Evolutionary conservation across 2,888 invertebrate genomes (phyloP).

Genomic region (Oasisia sp.): DNA sequence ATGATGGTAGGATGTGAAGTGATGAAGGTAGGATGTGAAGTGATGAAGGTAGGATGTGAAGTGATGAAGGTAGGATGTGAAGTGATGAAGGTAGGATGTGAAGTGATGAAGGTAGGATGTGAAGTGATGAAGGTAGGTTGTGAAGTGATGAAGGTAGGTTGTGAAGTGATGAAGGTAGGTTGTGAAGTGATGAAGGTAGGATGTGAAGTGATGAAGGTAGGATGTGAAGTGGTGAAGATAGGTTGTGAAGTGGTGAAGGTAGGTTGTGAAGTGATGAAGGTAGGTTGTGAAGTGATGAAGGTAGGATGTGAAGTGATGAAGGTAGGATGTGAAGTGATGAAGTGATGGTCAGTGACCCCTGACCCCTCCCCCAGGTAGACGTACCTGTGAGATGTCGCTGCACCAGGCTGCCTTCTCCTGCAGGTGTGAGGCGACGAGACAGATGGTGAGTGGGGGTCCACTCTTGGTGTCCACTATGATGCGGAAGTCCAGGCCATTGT

Average conservation of each 20-base stretch:
- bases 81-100: background rate
- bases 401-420: conserved; percentile 95
- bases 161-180: no score
- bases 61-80: background rate
- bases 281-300: no score
- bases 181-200: no score
- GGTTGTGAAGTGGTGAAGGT: no score
- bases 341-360: background rate
- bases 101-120: background rate
- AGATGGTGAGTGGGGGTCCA: conserved; percentile 75
- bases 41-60: background rate
- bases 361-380: conserved; percentile 25
- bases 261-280: no score
- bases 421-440: conserved; percentile 76
- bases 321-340: background rate
- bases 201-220: no score
- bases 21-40: background rate
- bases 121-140: background rate
- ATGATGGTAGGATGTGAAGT: background rate
- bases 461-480: conserved; percentile 77
- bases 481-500: conserved; percentile 78
- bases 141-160: no score
- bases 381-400: conserved; percentile 85
- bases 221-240: no score
- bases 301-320: background rate